These are phyloP conservation scores for Heptranchias perlo DNA, from an alignment of 2,113 vertebrate genomes.

Conservation along the genomic window DNA sequence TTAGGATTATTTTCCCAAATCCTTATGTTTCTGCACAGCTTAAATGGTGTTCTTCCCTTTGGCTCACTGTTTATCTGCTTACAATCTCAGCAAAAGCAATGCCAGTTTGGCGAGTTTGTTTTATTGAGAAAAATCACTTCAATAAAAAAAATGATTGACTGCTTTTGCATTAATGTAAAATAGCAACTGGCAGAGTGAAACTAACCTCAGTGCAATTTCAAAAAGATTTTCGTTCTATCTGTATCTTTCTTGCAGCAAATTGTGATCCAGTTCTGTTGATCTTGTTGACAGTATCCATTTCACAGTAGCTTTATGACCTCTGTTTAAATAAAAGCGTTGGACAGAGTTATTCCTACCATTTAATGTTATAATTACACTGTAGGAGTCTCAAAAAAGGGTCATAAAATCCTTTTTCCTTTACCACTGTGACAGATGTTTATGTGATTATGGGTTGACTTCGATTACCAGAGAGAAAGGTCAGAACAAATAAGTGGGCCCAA, in stretches of 20 bases:
- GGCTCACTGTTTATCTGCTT: not conserved
- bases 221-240: not conserved
- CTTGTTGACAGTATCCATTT: not conserved
- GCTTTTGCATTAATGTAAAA: not conserved
- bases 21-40: not conserved
- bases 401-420: slow-evolving; percentile 38
- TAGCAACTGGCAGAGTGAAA: not conserved
- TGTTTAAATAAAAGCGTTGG: not conserved
- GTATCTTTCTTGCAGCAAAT: not conserved
- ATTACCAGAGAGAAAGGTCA: slow-evolving; percentile 56
- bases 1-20: not conserved
- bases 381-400: slow-evolving; percentile 41
- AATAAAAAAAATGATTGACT: not conserved
- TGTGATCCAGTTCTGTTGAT: not conserved
- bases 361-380: slow-evolving; percentile 40
- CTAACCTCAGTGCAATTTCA: not conserved
- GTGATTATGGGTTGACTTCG: slow-evolving; percentile 54
- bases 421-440: slow-evolving; percentile 56
- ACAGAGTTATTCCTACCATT: not conserved
- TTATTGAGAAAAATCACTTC: not conserved
- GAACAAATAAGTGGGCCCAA: slow-evolving; percentile 65
- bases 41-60: not conserved
- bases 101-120: not conserved
- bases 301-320: not conserved
- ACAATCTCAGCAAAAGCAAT: not conserved